Percentiles rank a stretch among this genome's conserved stretches.
These are phyloP conservation scores for Formica aserva DNA, from an alignment of 2,888 invertebrate genomes.

Conservation along the genomic window DNA sequence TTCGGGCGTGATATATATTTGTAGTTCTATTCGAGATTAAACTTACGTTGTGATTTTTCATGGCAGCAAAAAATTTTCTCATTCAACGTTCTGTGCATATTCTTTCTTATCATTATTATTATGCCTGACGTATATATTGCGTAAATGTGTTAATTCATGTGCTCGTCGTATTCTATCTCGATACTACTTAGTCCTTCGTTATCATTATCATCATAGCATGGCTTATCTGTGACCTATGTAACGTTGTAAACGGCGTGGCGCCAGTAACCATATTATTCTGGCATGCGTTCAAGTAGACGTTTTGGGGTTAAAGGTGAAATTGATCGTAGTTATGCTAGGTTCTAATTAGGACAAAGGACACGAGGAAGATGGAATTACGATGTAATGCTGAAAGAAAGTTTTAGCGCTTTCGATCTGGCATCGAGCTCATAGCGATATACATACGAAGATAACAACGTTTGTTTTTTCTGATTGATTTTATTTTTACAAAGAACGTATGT, in stretches of 20 bases:
- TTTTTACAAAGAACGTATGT: constrained; percentile 21
- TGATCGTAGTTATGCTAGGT: constrained; percentile 56
- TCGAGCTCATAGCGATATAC: constrained; percentile 70
- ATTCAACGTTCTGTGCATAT: constrained; percentile 3
- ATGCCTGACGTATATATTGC: not conserved
- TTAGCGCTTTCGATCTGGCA: constrained; percentile 79
- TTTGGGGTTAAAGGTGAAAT: constrained; percentile 65
- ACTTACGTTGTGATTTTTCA: not conserved
- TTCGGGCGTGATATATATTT: not conserved
- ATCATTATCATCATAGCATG: constrained; percentile 45
- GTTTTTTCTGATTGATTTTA: constrained; percentile 29
- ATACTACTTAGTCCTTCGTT: constrained; percentile 40
- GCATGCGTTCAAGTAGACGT: constrained; percentile 78
- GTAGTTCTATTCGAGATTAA: constrained; percentile 6
- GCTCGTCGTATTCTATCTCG: not conserved
- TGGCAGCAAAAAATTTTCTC: not conserved
- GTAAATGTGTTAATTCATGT: not conserved
- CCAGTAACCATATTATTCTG: constrained; percentile 72
- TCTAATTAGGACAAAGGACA: constrained; percentile 46
- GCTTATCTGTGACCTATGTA: constrained; percentile 56
- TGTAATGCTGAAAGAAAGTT: constrained; percentile 69
- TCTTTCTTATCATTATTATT: not conserved
- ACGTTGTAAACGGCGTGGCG: constrained; percentile 58
- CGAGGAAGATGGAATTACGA: constrained; percentile 59
- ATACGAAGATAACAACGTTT: constrained; percentile 69